Percentiles rank a stretch among this genome's conserved stretches.
phyloP scores from a whole-genome alignment of 2,888 invertebrate genomes.

The Apotomis betuletana region DNA sequence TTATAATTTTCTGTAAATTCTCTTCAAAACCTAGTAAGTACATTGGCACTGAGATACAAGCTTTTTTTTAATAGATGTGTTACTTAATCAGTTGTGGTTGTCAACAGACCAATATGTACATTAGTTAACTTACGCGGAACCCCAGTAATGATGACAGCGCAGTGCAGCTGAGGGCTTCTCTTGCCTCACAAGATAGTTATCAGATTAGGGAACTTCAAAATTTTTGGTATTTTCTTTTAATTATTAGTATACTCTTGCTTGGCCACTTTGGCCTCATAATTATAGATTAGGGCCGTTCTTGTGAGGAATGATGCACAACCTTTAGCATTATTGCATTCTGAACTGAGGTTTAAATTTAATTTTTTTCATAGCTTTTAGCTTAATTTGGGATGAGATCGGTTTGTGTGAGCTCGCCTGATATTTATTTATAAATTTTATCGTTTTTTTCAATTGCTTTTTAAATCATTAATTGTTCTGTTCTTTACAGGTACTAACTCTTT shows the following conservation, averaged over 20 bases:
- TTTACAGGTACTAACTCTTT: slow-evolving; percentile 8
- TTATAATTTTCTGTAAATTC: too few species aligned
- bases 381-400: too few species aligned
- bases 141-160: slow-evolving; percentile 71
- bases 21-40: too few species aligned
- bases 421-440: not conserved
- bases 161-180: slow-evolving; percentile 79
- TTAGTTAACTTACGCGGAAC: not conserved
- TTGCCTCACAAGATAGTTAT: slow-evolving; percentile 62
- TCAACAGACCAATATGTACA: not conserved
- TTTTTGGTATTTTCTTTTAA: slow-evolving; percentile 8
- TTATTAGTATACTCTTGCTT: not conserved
- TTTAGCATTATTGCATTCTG: slow-evolving; percentile 59
- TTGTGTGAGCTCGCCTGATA: too few species aligned
- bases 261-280: slow-evolving; percentile 38
- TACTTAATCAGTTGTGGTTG: too few species aligned
- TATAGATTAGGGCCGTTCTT: slow-evolving; percentile 70
- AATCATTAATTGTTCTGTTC: not conserved
- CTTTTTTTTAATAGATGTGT: too few species aligned
- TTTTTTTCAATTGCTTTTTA: not conserved
- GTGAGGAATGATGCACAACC: slow-evolving; percentile 71
- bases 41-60: too few species aligned
- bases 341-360: slow-evolving; percentile 44
- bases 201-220: slow-evolving; percentile 58
- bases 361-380: too few species aligned